A percentile compares a stretch with the other conserved stretches of the same genome.
Conservation (phyloP, 2,797 vertebrate species). For the Rhincodon typus region DNA sequence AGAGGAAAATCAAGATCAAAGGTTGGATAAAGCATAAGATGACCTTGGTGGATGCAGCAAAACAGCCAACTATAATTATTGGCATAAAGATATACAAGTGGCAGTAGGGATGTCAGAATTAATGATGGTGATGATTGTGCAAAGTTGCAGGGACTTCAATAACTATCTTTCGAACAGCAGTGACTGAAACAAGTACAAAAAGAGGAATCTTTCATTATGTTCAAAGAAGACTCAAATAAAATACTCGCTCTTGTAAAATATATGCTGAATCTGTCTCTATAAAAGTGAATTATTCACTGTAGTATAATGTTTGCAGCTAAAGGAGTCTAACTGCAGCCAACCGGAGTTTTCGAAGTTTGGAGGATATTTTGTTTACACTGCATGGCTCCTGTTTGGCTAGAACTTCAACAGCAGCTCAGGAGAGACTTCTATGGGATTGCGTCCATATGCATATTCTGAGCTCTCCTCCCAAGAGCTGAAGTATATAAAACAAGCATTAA, state of each 20-base stretch:
- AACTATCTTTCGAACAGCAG: neutral
- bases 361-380: neutral
- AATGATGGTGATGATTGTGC: neutral
- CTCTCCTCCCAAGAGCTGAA: neutral
- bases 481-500: neutral
- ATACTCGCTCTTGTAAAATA: slow-evolving; percentile 19
- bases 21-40: slow-evolving; percentile 17
- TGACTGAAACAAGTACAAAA: neutral
- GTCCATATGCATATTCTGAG: neutral
- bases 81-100: neutral
- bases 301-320: neutral
- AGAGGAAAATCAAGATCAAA: slow-evolving; percentile 6
- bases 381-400: neutral
- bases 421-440: neutral
- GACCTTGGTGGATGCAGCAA: neutral
- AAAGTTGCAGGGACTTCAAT: neutral
- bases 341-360: neutral
- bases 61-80: neutral
- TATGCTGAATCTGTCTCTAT: neutral
- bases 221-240: neutral
- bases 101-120: neutral
- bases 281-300: neutral
- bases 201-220: neutral
- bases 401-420: neutral
- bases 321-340: neutral